Percentiles rank a stretch among this genome's conserved stretches.
Conservation (phyloP, 2,888 invertebrate species). For the Bimastos eiseni region DNA sequence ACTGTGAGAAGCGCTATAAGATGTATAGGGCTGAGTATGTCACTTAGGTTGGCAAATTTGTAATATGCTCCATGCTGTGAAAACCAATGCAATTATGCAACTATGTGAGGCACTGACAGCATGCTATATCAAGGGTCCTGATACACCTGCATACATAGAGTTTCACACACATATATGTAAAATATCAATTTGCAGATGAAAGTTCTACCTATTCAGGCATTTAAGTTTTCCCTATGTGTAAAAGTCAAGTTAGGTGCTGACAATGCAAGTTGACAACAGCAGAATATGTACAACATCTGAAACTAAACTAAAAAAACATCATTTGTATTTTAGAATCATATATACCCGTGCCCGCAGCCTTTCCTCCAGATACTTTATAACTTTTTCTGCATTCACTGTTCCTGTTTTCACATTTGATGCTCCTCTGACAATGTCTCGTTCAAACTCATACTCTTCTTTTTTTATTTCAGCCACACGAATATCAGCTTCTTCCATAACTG, state of each 20-base stretch:
- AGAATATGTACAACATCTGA: background rate
- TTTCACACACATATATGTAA: background rate
- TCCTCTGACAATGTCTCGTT: constrained; percentile 60
- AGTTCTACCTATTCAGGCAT: background rate
- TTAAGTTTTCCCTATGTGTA: background rate
- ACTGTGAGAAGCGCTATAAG: no score
- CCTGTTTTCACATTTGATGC: constrained; percentile 53
- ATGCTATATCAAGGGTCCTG: no score
- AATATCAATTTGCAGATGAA: background rate
- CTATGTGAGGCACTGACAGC: no score
- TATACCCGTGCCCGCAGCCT: constrained; percentile 57
- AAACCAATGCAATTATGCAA: no score
- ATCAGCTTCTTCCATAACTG: constrained; percentile 62
- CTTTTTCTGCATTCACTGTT: constrained; percentile 60
- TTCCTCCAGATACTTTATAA: constrained; percentile 60
- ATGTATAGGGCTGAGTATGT: no score
- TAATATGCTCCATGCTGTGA: no score
- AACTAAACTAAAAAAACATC: background rate
- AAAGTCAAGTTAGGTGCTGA: background rate
- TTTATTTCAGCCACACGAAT: constrained; percentile 58
- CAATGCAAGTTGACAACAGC: background rate
- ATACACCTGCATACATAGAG: no score
- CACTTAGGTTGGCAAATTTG: no score
- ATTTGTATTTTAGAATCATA: constrained; percentile 26
- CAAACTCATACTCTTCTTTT: constrained; percentile 61